Conservation (phyloP, 2,113 vertebrate genomes). For the Sinocyclocheilus maitianheensis region DNA sequence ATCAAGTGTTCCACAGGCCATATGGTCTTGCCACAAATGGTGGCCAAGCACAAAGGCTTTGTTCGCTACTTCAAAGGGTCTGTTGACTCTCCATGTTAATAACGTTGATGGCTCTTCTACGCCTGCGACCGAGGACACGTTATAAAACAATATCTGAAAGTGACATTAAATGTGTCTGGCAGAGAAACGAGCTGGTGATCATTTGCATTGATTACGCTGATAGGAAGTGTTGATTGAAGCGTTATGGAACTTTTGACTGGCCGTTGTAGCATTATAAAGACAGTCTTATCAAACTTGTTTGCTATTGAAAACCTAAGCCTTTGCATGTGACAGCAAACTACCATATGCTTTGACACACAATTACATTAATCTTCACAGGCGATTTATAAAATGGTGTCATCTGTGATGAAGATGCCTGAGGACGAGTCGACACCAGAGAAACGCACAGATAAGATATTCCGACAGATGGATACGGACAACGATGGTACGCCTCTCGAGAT, state of each 20-base stretch:
- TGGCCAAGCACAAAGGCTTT: slow-evolving; percentile 30
- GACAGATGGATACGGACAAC: slow-evolving; percentile 97
- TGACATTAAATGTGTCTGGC: not conserved
- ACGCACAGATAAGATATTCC: slow-evolving; percentile 97
- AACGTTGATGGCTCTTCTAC: slow-evolving; percentile 15
- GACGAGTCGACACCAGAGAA: slow-evolving; percentile 98
- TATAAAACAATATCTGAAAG: slow-evolving; percentile 28
- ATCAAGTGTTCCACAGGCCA: slow-evolving; percentile 47
- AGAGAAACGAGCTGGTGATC: not conserved
- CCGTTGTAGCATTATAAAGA: not conserved
- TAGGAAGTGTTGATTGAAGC: not conserved
- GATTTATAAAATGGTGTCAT: slow-evolving; percentile 91
- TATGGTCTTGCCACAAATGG: slow-evolving; percentile 47
- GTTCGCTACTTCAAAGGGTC: slow-evolving; percentile 17
- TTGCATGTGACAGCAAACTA: not conserved
- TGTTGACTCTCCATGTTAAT: slow-evolving; percentile 37
- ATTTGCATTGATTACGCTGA: slow-evolving; percentile 11
- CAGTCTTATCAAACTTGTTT: not conserved
- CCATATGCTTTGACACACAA: slow-evolving; percentile 19
- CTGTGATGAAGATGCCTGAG: slow-evolving; percentile 98
- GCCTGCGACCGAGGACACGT: not conserved
- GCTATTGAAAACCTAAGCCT: not conserved
- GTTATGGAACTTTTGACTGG: not conserved
- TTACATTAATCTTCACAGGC: slow-evolving; percentile 61
- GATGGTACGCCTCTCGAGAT: slow-evolving; percentile 80